Percentiles rank a stretch among this genome's conserved stretches.
These are phyloP conservation scores for Sceloporus tristichus DNA, from an alignment of 2,113 vertebrate species.

Conservation along the genomic window DNA sequence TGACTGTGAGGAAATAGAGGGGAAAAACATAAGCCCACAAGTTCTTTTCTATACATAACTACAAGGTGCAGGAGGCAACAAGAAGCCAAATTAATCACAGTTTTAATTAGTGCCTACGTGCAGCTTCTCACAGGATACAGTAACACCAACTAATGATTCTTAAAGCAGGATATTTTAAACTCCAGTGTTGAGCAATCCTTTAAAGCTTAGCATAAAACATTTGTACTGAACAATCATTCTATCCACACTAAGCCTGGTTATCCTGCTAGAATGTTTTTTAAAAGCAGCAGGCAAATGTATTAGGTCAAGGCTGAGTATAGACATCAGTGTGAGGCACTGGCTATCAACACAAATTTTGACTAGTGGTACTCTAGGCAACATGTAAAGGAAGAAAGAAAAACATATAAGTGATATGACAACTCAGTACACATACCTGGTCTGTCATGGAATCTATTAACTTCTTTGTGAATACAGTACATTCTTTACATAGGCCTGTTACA, in stretches of 20 bases:
- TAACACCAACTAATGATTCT: not conserved
- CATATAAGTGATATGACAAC: not conserved
- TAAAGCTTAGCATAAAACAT: constrained; percentile 8
- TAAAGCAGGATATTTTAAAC: constrained; percentile 20
- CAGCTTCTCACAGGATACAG: constrained; percentile 8
- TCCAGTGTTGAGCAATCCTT: not conserved
- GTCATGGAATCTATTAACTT: not conserved
- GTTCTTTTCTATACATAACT: constrained; percentile 17
- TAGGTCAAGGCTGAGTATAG: not conserved
- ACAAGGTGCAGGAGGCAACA: accelerated
- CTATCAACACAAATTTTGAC: not conserved
- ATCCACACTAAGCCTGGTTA: constrained; percentile 21
- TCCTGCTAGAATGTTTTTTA: not conserved
- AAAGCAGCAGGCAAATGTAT: not conserved
- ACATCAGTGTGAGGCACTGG: not conserved
- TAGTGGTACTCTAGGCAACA: not conserved
- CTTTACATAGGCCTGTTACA: not conserved
- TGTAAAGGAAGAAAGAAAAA: not conserved
- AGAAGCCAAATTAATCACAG: not conserved
- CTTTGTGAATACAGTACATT: not conserved
- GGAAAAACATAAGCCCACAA: constrained; percentile 3
- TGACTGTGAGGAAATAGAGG: constrained; percentile 81
- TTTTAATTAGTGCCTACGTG: not conserved
- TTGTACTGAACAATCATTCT: not conserved
- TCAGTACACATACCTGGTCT: not conserved